Conservation (phyloP, 1,140 invertebrate species). For the Conus ventricosus region DNA sequence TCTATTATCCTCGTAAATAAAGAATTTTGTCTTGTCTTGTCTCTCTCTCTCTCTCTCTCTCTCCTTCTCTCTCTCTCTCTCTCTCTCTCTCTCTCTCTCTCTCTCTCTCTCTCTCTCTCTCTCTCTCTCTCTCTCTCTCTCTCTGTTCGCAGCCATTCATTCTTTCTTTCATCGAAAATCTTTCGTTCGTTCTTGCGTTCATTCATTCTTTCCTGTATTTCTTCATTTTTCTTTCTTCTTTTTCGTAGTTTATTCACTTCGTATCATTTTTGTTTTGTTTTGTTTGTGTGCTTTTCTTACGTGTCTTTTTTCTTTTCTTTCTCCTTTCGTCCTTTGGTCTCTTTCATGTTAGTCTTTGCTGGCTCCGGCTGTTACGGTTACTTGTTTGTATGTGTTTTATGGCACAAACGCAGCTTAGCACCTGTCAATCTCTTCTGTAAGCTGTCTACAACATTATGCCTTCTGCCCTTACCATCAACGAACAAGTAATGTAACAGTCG, state of each 20-base stretch:
- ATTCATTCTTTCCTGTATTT: background rate
- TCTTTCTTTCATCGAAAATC: background rate
- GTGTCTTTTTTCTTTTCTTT: background rate
- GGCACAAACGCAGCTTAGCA: no score
- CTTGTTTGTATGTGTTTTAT: no score
- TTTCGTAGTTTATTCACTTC: background rate
- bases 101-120: background rate
- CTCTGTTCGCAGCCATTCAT: background rate
- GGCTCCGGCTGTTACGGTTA: no score
- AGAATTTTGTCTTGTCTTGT: no score
- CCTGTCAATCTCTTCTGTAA: no score
- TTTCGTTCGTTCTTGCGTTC: background rate
- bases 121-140: background rate
- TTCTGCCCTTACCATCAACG: no score
- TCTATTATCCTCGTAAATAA: no score
- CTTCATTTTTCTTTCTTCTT: background rate
- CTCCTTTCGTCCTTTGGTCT: background rate
- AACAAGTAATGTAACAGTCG: no score
- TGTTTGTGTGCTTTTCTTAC: background rate
- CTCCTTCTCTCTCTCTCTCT: conserved; percentile 8
- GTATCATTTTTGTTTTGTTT: background rate
- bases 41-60: conserved; percentile 11
- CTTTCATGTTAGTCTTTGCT: background rate
- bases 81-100: background rate
- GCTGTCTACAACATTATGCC: no score